Evolutionary conservation across 2,888 invertebrate genomes (phyloP).

Genomic region (Carterocephalus palaemon): DNA sequence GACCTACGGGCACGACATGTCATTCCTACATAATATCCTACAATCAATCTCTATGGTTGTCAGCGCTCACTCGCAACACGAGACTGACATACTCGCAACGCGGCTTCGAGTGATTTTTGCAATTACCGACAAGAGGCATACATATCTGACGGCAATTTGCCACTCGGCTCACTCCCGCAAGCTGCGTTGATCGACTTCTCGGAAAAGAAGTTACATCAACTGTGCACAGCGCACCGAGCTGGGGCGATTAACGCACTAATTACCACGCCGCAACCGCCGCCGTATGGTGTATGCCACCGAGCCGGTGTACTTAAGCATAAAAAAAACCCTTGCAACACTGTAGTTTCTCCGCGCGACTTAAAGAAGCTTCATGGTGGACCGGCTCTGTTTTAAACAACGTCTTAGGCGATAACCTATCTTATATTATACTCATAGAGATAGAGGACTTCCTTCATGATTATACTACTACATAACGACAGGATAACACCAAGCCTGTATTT

Average conservation of each 20-base stretch:
- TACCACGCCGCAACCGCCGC: constrained; percentile 42
- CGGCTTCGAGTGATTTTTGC: constrained; percentile 66
- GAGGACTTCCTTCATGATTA: no score
- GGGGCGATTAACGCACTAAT: constrained; percentile 72
- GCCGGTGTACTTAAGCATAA: constrained; percentile 27
- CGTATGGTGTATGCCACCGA: constrained; percentile 32
- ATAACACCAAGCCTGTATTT: no score
- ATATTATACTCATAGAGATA: no score
- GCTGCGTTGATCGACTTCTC: constrained; percentile 67
- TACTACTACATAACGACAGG: no score
- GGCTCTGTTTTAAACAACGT: not conserved
- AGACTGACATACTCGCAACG: constrained; percentile 35
- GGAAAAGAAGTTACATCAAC: constrained; percentile 70
- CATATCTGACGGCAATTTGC: constrained; percentile 76
- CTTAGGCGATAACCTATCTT: no score
- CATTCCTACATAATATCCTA: no score
- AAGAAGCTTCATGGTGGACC: constrained; percentile 3
- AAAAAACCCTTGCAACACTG: constrained; percentile 34
- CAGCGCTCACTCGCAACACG: constrained; percentile 30
- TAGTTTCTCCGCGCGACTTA: constrained; percentile 30
- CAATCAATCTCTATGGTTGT: constrained; percentile 27
- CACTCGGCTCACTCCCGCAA: constrained; percentile 68
- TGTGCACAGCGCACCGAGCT: constrained; percentile 46
- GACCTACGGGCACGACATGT: no score
- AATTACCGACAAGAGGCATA: constrained; percentile 73